phyloP scores from a whole-genome alignment of 2,888 invertebrate genomes.

The Drepanosiphum platanoidis region DNA sequence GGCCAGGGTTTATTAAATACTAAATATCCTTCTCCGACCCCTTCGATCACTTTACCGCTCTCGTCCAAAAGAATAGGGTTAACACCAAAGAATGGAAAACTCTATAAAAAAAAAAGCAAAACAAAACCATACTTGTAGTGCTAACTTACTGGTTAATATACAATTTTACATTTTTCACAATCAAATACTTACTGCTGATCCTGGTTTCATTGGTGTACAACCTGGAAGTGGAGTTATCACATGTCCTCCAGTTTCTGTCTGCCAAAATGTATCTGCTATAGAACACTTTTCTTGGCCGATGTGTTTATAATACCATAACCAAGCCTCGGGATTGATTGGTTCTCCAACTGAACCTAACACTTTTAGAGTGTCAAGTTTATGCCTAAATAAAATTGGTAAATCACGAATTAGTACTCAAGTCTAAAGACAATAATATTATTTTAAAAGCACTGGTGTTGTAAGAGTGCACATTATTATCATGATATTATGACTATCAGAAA shows the following conservation, averaged over 20 bases:
- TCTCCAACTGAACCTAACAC: conserved; percentile 98
- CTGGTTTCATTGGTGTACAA: conserved; percentile 96
- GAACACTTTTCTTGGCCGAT: conserved; percentile 87
- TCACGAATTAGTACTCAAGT: neutral
- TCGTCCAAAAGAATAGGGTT: conserved; percentile 88
- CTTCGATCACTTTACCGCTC: conserved; percentile 84
- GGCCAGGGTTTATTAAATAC: conserved; percentile 98
- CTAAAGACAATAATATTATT: neutral
- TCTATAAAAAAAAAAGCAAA: conserved; percentile 70
- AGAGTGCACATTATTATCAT: neutral
- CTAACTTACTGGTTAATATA: neutral
- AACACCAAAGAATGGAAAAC: conserved; percentile 97
- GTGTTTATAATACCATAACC: conserved; percentile 92
- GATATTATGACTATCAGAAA: neutral
- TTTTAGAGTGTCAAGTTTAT: conserved; percentile 74
- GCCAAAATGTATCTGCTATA: conserved; percentile 99
- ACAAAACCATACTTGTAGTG: too few species aligned
- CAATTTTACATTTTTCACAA: neutral
- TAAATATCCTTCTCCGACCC: conserved; percentile 92
- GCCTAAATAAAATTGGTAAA: conserved; percentile 68
- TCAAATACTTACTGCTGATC: conserved; percentile 84
- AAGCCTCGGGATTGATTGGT: conserved; percentile 98
- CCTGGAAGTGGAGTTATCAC: conserved; percentile 95
- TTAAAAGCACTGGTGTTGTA: neutral
- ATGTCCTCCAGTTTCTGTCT: conserved; percentile 99